Evolutionary conservation across 2,113 vertebrate genomes (phyloP), one percentile per base, ranked within the genome.

Genomic region (Sigmodon hispidus): DNA sequence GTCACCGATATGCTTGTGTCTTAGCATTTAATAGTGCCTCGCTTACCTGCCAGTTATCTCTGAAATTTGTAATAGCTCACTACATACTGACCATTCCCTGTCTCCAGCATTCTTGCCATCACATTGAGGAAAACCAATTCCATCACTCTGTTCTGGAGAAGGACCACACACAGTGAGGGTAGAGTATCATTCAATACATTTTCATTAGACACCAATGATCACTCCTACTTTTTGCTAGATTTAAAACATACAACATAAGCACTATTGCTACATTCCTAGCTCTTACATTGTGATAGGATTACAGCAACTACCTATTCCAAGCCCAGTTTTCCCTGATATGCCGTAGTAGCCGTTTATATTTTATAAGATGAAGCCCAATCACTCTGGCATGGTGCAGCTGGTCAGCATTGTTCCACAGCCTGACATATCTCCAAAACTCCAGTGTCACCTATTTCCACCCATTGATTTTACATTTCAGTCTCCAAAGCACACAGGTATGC

Each of bases 241-340:
- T 92, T 9, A 87, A 89, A 76, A 87, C n/a, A 17, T 48, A 55
- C 6, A 65, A 61, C 7, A 4, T 7, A 34, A 36, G 45, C 16
- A 13, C 48, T 48, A 13, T 89, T 70, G 90, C 89, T 81, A 48
- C 50, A 26, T 69, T 75, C 61, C 22, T 52, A 90, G 87, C 87
- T 73, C 40, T 86, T 84, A 12, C 76, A 50, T 63, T 91, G 11
- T 89, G 87, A 89, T 1, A 4, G 12, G 34, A 29, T 48, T 79
- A 77, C 34, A 72, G 77, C 89, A 92, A n/a, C 11, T 45, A 90
- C 86, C 57, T 94, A 3, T 91, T 97, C 72, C 63, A 70, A 94
- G 69, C 61, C n/a, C 69, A 63, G 0, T 80, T 90, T 57, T 90
- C 59, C 26, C 17, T 0, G 0, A 61, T n/a, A 87, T 15, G 26